Evolutionary conservation across 2,888 invertebrate species (phyloP).

Genomic region (Podotricha telesiphe): DNA sequence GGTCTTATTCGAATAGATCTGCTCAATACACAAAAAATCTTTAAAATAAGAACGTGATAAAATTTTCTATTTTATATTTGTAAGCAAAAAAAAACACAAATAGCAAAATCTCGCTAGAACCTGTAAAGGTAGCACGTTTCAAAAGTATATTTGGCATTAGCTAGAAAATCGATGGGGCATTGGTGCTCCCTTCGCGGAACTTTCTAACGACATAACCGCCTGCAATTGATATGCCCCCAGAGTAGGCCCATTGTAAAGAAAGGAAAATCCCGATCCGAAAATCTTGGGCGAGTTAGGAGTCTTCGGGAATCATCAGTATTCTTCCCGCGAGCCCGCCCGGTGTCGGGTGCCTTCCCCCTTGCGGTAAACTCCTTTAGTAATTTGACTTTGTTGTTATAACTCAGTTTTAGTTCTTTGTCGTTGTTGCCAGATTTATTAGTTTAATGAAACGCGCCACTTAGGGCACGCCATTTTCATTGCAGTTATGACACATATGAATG

Average conservation of each 20-base stretch:
- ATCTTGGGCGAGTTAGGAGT: constrained; percentile 80
- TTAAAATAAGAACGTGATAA: background rate
- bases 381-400: constrained; percentile 84
- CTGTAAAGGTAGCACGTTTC: constrained; percentile 43
- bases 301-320: constrained; percentile 74
- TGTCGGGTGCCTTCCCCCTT: constrained; percentile 61
- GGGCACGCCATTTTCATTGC: constrained; percentile 51
- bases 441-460: constrained; percentile 71
- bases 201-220: constrained; percentile 84
- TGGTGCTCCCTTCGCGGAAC: constrained; percentile 67
- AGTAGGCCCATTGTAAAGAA: constrained; percentile 84
- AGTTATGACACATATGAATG: constrained; percentile 29
- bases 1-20: too few species aligned
- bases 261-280: constrained; percentile 83
- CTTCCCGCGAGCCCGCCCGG: constrained; percentile 71
- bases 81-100: background rate
- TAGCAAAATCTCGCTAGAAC: constrained; percentile 17
- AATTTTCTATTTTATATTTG: background rate
- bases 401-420: constrained; percentile 81
- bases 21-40: too few species aligned
- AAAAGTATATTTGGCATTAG: constrained; percentile 57
- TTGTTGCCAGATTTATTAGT: constrained; percentile 79
- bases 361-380: constrained; percentile 82
- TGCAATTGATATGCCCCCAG: constrained; percentile 84
- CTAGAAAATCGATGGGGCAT: constrained; percentile 76